Percentiles rank a stretch among this genome's conserved stretches.
phyloP scores from a whole-genome alignment of 1,140 invertebrate species.

The Meloidogyne floridensis region DNA sequence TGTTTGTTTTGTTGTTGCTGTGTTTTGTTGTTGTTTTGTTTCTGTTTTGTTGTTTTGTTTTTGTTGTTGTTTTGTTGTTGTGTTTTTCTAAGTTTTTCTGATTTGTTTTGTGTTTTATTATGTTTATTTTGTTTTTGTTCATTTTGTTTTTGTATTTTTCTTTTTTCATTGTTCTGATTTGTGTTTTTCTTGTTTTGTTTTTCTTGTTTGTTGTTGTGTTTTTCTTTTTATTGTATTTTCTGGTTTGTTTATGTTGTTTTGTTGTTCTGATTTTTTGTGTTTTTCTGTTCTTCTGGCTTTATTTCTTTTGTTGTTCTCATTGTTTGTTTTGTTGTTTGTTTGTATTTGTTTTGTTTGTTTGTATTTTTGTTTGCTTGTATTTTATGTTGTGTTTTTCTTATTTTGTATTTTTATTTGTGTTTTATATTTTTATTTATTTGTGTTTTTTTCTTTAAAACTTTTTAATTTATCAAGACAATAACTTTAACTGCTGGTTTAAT shows the following conservation, averaged over 20 bases:
- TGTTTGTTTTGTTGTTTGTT: neutral
- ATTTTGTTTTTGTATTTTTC: slow-evolving; percentile 11
- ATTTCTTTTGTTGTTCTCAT: neutral
- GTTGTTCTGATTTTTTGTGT: slow-evolving; percentile 30
- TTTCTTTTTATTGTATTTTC: slow-evolving; percentile 28
- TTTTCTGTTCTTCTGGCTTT: slow-evolving; percentile 27
- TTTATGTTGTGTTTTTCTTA: slow-evolving; percentile 14
- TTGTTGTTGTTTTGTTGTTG: slow-evolving; percentile 36
- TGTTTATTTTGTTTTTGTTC: slow-evolving; percentile 14
- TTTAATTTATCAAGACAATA: slow-evolving; percentile 21
- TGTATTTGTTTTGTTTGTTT: slow-evolving; percentile 45
- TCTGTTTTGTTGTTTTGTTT: slow-evolving; percentile 38
- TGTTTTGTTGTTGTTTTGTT: slow-evolving; percentile 53
- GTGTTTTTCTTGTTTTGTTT: neutral
- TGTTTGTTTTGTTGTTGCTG: slow-evolving; percentile 58
- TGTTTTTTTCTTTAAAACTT: neutral
- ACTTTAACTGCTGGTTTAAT: slow-evolving; percentile 48
- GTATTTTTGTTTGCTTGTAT: slow-evolving; percentile 49
- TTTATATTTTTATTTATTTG: neutral
- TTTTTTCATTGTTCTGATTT: slow-evolving; percentile 42
- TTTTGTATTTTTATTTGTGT: slow-evolving; percentile 41
- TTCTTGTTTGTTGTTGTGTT: neutral
- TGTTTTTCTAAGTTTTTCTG: slow-evolving; percentile 44
- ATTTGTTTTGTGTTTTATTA: slow-evolving; percentile 53
- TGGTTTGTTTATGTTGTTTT: slow-evolving; percentile 41